Evolutionary conservation across 2,113 vertebrate species (phyloP), one percentile per base, ranked within the genome.

Genomic region (Microcebus tavaratra): DNA sequence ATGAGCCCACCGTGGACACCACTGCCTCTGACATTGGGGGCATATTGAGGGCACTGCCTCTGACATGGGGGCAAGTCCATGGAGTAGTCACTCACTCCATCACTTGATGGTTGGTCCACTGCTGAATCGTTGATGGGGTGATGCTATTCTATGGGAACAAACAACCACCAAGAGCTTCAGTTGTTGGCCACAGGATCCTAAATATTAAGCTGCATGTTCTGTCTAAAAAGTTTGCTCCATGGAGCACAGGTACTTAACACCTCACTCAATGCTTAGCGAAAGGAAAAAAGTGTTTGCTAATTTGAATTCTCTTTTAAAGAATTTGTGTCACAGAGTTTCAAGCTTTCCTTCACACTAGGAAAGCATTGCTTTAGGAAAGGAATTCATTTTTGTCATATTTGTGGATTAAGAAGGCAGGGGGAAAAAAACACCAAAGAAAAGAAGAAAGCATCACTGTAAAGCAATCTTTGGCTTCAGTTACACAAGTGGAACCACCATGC

Each of bases 11-110:
- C 99, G 0, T 99, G 99, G 65, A 99, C 99, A 0, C 99, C 99
- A 0, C 99, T 99, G 65, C 99, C 99, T 92, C 99, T 98, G 94
- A 99, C 98, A 96, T 99, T 99, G 68, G 99, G 99, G 4, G 99
- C 99, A 0, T 99, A 99, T 89, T 99, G 99, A 0, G 45, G 45
- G 8, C 99, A 0, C 99, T 99, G 68, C 99, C 99, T 92, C 99
- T 98, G 95, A 99, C 98, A 96, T 99, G 68, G 99, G 99, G 5
- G 99, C 45, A 99, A 98, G 85, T 99, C 99, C 59, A 99, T 99
- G 0, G 99, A 99, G 8, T 76, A 99, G 98, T 99, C 99, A 99
- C 94, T 99, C 99, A 99, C 95, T 99, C 99, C 99, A 99, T 99
- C 96, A 99, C 99, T 0, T 99, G 99, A 90, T 99, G 99, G 93